These are phyloP conservation scores for Andrena marginata DNA, from an alignment of 2,888 invertebrate species.

Conservation along the genomic window DNA sequence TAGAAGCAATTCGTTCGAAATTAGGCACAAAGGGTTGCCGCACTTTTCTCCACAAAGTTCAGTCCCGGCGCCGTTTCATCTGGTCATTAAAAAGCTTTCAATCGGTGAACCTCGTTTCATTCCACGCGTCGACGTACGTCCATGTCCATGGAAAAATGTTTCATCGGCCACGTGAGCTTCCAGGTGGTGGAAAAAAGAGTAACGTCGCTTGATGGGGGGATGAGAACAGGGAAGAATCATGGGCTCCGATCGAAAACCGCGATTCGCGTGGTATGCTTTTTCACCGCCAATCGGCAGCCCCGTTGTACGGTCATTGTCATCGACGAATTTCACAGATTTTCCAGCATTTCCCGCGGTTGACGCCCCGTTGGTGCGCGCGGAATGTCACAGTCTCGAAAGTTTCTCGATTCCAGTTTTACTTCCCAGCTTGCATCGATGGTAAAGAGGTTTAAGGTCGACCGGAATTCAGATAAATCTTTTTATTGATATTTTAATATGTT, in stretches of 20 bases:
- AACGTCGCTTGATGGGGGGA: slow-evolving; percentile 6
- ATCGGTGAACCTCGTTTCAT: slow-evolving; percentile 64
- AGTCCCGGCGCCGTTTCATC: slow-evolving; percentile 64
- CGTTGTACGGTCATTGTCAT: slow-evolving; percentile 57
- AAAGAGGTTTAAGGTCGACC: no score
- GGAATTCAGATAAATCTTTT: no score
- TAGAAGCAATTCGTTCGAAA: background rate
- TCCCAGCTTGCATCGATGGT: background rate
- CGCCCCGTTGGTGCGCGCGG: background rate
- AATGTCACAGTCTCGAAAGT: slow-evolving; percentile 13
- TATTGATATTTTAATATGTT: no score
- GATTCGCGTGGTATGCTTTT: slow-evolving; percentile 54
- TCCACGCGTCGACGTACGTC: slow-evolving; percentile 66
- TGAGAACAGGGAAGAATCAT: slow-evolving; percentile 37
- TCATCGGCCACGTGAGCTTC: slow-evolving; percentile 66
- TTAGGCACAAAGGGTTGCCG: background rate
- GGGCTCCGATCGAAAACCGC: slow-evolving; percentile 64
- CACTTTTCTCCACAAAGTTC: slow-evolving; percentile 40
- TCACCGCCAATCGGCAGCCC: slow-evolving; percentile 62
- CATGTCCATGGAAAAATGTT: slow-evolving; percentile 70
- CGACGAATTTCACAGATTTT: slow-evolving; percentile 60
- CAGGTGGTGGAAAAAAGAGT: slow-evolving; percentile 44
- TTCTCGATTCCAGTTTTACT: background rate
- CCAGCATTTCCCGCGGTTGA: slow-evolving; percentile 27
- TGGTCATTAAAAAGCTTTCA: slow-evolving; percentile 78